Evolutionary conservation across 2,113 vertebrate species (phyloP), one percentile per base, ranked within the genome.

Genomic region (Zeus faber): DNA sequence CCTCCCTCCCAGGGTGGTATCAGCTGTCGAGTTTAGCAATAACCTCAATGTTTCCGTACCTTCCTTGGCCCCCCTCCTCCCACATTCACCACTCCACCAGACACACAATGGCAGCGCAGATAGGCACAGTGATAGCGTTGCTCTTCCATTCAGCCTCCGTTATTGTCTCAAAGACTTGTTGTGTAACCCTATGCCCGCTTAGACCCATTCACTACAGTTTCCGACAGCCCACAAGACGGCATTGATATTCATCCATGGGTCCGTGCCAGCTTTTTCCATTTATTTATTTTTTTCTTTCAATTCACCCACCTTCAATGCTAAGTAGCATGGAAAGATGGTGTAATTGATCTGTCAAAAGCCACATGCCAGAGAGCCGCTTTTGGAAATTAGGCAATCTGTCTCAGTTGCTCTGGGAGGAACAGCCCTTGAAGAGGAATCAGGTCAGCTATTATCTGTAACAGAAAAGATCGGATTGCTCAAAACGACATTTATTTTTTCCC

Each of bases 41-140:
- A 77, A 78, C 61, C 73, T 69, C 22, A 54, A 81, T 83, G 72
- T 83, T 82, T 77, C 82, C 80, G 69, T 78, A 72, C 55, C 65
- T 54, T 58, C 44, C 54, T 47, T 62, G 46, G 61, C 37, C 67
- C 64, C 49, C 8, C 17, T 2, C 16, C 54, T 74, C 76, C 82
- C 72, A 75, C 55, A n/a, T 7, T 3, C 16, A 16, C 17, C 57
- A 4, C 68, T 41, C 39, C 54, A 66, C 72, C 11, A 45, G 49
- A 65, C 16, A 57, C 47, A 84, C 80, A 81, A 86, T 74, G 45
- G 55, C 60, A 11, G 11, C 29, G 49, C 49, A 54, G 67, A 84
- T 67, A 46, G 78, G 58, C 48, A 70, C 59, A 49, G 51, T 57
- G 68, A 83, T 79, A 77, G 65, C 62, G 58, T 14, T 35, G 43